Percentiles rank a stretch among this genome's conserved stretches.
phyloP scores from a whole-genome alignment of 2,113 vertebrate genomes.

The Oncorhynchus kisutch region DNA sequence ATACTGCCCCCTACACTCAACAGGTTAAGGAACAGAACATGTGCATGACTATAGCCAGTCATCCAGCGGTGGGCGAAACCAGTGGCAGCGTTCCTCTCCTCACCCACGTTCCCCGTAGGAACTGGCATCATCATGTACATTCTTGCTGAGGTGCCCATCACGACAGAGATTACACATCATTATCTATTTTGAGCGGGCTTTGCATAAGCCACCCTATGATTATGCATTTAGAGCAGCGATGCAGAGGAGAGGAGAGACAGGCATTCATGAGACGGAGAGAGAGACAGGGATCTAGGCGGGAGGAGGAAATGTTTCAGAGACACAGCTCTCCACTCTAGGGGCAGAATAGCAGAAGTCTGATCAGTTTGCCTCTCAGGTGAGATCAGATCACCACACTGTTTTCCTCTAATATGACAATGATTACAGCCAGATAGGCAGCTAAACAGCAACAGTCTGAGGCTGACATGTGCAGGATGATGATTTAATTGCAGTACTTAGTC shows the following conservation, averaged over 20 bases:
- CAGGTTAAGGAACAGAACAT: conserved; percentile 22
- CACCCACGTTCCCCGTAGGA: conserved; percentile 23
- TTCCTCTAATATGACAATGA: not conserved
- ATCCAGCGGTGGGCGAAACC: not conserved
- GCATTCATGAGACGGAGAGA: conserved; percentile 9
- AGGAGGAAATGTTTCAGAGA: conserved; percentile 4
- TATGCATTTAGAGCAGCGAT: conserved; percentile 27
- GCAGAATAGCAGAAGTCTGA: not conserved
- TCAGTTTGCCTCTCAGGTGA: conserved; percentile 2
- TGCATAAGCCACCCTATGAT: conserved; percentile 36
- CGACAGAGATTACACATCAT: conserved; percentile 53
- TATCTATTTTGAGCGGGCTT: conserved; percentile 57
- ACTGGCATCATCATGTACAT: conserved; percentile 26
- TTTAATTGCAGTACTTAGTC: not conserved
- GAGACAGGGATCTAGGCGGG: conserved; percentile 13
- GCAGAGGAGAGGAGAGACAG: not conserved
- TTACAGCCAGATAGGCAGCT: not conserved
- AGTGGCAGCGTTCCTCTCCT: conserved; percentile 28
- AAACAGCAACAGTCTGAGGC: not conserved
- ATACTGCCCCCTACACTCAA: too few species aligned
- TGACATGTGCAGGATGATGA: not conserved
- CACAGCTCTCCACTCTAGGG: not conserved
- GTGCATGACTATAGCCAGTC: not conserved
- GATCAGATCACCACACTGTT: conserved; percentile 8
- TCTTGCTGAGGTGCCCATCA: conserved; percentile 16